Evolutionary conservation across 2,113 vertebrate species (phyloP).

Genomic region (Amphilophus citrinellus): DNA sequence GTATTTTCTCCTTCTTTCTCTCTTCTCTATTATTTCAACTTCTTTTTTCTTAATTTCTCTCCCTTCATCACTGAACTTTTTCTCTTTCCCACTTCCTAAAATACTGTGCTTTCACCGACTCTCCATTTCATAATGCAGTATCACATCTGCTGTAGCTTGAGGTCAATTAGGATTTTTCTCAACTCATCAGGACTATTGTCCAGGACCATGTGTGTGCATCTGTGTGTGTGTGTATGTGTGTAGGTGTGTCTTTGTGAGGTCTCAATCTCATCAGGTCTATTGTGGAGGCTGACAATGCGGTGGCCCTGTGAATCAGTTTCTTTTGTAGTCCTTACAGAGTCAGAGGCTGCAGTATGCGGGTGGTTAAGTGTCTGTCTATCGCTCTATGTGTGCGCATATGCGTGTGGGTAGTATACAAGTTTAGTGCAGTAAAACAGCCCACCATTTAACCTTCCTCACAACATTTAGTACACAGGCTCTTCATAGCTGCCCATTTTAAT

Average conservation of each 20-base stretch:
- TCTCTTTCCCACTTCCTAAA: background rate
- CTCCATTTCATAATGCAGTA: slow-evolving; percentile 14
- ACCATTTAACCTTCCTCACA: slow-evolving; percentile 22
- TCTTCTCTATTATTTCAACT: background rate
- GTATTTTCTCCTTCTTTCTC: background rate
- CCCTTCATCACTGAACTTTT: background rate
- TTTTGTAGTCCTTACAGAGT: slow-evolving; percentile 65
- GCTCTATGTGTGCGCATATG: background rate
- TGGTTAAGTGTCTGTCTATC: slow-evolving; percentile 56
- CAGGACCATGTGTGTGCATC: background rate
- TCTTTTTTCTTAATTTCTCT: background rate
- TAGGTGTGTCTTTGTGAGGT: slow-evolving; percentile 37
- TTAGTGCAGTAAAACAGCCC: slow-evolving; percentile 19
- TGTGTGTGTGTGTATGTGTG: background rate
- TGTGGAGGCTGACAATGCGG: slow-evolving; percentile 61
- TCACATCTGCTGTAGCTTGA: slow-evolving; percentile 5
- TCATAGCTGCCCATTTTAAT: background rate
- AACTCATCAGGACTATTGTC: slow-evolving; percentile 45
- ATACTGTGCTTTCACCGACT: background rate
- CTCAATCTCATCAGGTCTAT: slow-evolving; percentile 56
- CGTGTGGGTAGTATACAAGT: slow-evolving; percentile 30
- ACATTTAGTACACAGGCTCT: slow-evolving; percentile 8
- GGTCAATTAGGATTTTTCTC: slow-evolving; percentile 52
- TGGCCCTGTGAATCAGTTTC: slow-evolving; percentile 62
- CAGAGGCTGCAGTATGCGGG: slow-evolving; percentile 51